Evolutionary conservation across 2,797 vertebrate species (phyloP).

Genomic region (Lagocephalus sceleratus): DNA sequence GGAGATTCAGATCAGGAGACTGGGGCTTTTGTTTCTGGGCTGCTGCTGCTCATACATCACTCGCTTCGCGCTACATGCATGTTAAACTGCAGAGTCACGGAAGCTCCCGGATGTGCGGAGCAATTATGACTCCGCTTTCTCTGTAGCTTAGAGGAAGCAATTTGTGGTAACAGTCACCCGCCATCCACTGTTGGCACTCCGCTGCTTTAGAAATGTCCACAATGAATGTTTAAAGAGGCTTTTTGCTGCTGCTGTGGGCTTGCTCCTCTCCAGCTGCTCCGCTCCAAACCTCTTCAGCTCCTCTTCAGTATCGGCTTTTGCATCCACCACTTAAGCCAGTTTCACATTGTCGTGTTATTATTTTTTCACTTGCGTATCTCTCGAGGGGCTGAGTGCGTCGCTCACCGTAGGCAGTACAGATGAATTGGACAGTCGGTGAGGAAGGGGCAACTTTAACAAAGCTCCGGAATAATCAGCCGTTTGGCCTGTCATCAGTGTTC

Average conservation of each 20-base stretch:
- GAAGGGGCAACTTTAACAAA: not conserved
- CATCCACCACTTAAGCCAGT: slow-evolving; percentile 17
- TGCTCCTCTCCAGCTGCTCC: slow-evolving; percentile 44
- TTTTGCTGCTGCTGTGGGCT: slow-evolving; percentile 38
- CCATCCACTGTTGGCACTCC: slow-evolving; percentile 33
- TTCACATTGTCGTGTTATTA: slow-evolving; percentile 40
- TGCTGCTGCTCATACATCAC: slow-evolving; percentile 10
- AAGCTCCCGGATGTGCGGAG: slow-evolving; percentile 34
- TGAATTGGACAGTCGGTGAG: slow-evolving; percentile 13
- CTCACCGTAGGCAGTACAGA: slow-evolving; percentile 23
- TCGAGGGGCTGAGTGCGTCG: slow-evolving; percentile 24
- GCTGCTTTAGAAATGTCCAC: slow-evolving; percentile 59
- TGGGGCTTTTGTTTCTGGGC: slow-evolving; percentile 8
- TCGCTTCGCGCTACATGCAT: not conserved
- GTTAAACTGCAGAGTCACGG: slow-evolving; percentile 39
- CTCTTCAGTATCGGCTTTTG: slow-evolving; percentile 48
- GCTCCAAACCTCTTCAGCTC: slow-evolving; percentile 57
- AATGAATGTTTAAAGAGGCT: slow-evolving; percentile 67
- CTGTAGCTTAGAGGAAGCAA: slow-evolving; percentile 60
- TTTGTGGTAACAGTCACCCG: slow-evolving; percentile 62
- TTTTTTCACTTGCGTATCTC: slow-evolving; percentile 48
- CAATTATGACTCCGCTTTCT: slow-evolving; percentile 42
- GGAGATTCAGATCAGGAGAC: not conserved
- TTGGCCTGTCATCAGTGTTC: slow-evolving; percentile 2
- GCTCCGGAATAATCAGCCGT: too few species aligned